These are phyloP conservation scores for Trichonephila clavipes DNA, from an alignment of 1,140 invertebrate species.

Conservation along the genomic window DNA sequence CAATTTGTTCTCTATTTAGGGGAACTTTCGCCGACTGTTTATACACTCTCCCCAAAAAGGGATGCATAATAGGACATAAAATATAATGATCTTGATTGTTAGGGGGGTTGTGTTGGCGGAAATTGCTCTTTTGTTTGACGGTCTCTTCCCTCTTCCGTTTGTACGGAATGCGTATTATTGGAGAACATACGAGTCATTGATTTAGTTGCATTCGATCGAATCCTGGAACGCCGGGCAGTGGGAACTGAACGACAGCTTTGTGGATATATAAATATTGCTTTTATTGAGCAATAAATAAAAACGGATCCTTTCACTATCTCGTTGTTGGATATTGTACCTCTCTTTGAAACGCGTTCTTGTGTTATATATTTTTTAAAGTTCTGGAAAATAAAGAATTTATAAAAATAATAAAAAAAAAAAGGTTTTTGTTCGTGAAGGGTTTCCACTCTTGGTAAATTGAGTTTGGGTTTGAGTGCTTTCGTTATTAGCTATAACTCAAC, in stretches of 20 bases:
- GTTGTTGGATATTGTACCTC: background rate
- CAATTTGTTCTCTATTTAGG: conserved; percentile 55
- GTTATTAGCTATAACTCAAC: conserved; percentile 38
- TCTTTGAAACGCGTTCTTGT: background rate
- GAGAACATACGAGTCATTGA: conserved; percentile 53
- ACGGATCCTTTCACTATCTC: conserved; percentile 26
- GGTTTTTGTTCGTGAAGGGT: background rate
- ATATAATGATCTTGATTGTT: conserved; percentile 65
- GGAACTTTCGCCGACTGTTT: conserved; percentile 37
- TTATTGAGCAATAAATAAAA: conserved; percentile 54
- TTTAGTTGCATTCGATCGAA: conserved; percentile 13
- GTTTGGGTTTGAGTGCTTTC: background rate
- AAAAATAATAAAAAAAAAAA: background rate
- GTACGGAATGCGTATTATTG: conserved; percentile 45
- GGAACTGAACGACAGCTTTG: conserved; percentile 19
- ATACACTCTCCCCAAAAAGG: conserved; percentile 6
- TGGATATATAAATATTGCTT: conserved; percentile 43
- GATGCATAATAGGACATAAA: conserved; percentile 49
- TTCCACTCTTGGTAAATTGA: background rate
- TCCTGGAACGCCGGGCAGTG: background rate
- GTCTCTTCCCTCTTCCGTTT: background rate
- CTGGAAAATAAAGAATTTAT: no score
- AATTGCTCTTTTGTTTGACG: conserved; percentile 46
- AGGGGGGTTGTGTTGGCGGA: conserved; percentile 30
- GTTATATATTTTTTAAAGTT: background rate